Percentiles rank a stretch among this genome's conserved stretches.
These are phyloP conservation scores for Crioceris asparagi DNA, from an alignment of 2,888 invertebrate genomes.

Conservation along the genomic window DNA sequence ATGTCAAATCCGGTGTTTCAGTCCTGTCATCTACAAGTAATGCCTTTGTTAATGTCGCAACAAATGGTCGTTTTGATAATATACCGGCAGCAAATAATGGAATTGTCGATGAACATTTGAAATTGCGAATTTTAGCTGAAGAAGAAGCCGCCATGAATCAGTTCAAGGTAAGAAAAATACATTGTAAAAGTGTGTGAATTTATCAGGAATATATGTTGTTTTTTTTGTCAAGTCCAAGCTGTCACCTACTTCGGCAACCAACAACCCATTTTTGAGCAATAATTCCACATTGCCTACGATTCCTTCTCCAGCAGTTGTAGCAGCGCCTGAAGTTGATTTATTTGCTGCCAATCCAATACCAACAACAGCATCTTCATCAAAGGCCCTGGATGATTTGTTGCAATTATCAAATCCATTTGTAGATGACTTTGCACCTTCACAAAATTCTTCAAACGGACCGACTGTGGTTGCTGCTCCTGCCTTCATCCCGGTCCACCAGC, in stretches of 20 bases:
- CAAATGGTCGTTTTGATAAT: slow-evolving; percentile 33
- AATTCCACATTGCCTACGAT: slow-evolving; percentile 32
- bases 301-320: slow-evolving; percentile 16
- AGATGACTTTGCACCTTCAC: slow-evolving; percentile 42
- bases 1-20: slow-evolving; percentile 80
- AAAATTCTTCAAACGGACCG: too few species aligned
- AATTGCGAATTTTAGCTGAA: slow-evolving; percentile 82
- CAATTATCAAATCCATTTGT: slow-evolving; percentile 88
- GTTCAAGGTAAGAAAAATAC: slow-evolving; percentile 60
- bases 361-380: slow-evolving; percentile 33
- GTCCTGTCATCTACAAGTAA: slow-evolving; percentile 80
- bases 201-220: slow-evolving; percentile 2
- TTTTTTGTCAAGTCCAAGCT: slow-evolving; percentile 54
- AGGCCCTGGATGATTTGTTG: slow-evolving; percentile 81
- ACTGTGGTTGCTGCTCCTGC: slow-evolving; percentile 8
- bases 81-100: slow-evolving; percentile 56
- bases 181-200: background rate
- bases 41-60: slow-evolving; percentile 76
- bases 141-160: slow-evolving; percentile 94
- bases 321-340: slow-evolving; percentile 50
- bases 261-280: slow-evolving; percentile 70
- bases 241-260: slow-evolving; percentile 53
- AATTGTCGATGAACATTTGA: slow-evolving; percentile 76
- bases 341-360: slow-evolving; percentile 51
- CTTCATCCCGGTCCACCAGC: slow-evolving; percentile 19